These are phyloP conservation scores for Cecidostiba fungosa DNA, from an alignment of 2,888 invertebrate species.

Conservation along the genomic window DNA sequence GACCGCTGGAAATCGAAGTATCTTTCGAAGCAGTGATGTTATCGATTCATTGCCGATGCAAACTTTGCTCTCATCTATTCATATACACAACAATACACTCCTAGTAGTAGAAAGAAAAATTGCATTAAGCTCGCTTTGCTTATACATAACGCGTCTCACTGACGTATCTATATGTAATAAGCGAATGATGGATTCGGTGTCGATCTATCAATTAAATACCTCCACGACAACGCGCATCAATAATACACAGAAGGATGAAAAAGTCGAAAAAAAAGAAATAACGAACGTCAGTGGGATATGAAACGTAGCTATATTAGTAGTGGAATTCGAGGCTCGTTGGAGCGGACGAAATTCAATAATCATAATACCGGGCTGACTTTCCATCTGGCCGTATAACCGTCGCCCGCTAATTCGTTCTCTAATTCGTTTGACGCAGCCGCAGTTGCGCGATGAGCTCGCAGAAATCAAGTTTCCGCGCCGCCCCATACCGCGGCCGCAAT, in stretches of 20 bases:
- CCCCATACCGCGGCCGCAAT: too few species aligned
- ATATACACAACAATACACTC: not conserved
- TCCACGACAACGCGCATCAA: not conserved
- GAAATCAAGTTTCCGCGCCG: slow-evolving; percentile 4
- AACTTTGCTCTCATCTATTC: not conserved
- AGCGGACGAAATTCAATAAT: not conserved
- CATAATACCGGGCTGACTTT: not conserved
- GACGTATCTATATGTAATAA: too few species aligned
- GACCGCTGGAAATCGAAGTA: not conserved
- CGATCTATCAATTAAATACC: not conserved
- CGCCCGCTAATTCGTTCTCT: not conserved
- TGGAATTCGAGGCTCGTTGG: not conserved
- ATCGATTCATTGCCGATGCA: not conserved
- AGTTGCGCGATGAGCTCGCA: not conserved
- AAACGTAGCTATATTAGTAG: too few species aligned
- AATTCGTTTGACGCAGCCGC: slow-evolving; percentile 4
- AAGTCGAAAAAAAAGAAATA: not conserved
- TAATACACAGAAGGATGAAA: not conserved
- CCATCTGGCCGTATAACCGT: not conserved
- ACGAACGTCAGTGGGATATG: too few species aligned
- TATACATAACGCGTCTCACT: too few species aligned
- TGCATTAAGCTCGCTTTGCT: too few species aligned
- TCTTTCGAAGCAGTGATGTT: not conserved
- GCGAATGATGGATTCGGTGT: not conserved
- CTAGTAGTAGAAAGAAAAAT: not conserved